phyloP scores from a whole-genome alignment of 2,888 invertebrate species.

The Tyria jacobaeae region DNA sequence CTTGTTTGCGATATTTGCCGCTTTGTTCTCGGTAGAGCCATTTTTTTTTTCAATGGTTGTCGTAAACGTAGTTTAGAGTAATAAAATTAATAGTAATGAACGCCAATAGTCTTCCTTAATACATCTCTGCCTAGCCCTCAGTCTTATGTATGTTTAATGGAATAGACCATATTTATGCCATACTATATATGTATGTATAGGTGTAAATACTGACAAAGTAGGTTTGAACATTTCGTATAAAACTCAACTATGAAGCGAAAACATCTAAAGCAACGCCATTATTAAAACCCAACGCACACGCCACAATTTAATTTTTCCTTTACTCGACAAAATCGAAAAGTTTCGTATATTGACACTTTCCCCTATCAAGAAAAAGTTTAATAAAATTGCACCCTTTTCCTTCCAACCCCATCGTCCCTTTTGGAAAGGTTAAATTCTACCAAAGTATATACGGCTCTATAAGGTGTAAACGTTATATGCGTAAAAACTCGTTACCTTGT shows the following conservation, averaged over 20 bases:
- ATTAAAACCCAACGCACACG: not conserved
- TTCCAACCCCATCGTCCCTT: not conserved
- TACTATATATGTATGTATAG: no score
- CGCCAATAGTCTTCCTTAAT: no score
- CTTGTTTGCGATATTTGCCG: no score
- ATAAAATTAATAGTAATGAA: no score
- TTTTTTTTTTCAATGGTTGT: no score
- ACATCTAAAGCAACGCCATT: not conserved
- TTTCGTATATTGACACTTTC: not conserved
- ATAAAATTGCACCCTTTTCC: slow-evolving; percentile 11
- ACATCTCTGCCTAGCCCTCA: no score
- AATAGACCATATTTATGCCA: no score
- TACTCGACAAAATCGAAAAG: slow-evolving; percentile 1
- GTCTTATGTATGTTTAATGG: no score
- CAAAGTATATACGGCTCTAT: slow-evolving; percentile 4
- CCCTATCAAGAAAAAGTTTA: slow-evolving; percentile 18
- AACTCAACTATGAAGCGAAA: not conserved
- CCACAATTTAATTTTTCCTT: not conserved
- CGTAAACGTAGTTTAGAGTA: no score
- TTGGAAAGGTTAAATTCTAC: not conserved
- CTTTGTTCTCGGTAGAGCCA: no score
- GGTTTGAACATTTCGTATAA: not conserved
- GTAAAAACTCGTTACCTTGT: slow-evolving; percentile 16
- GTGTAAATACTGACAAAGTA: not conserved
- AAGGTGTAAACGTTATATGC: slow-evolving; percentile 13